phyloP scores from a whole-genome alignment of 1,140 invertebrate genomes.

The Aradophagus sp. region DNA sequence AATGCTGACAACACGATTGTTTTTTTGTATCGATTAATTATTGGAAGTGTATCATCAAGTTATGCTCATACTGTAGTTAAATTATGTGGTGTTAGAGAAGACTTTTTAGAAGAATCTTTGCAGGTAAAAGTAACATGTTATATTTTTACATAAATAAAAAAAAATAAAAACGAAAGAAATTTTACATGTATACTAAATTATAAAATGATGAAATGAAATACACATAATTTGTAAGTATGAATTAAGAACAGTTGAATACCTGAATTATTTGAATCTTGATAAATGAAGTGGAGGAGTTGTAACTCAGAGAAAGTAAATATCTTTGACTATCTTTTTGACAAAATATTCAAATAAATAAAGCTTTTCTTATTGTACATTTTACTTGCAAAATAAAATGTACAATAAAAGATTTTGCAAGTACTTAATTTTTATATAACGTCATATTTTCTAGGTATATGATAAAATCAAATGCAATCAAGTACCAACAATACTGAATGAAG shows the following conservation, averaged over 20 bases:
- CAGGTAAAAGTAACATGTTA: constrained; percentile 30
- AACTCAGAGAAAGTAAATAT: too few species aligned
- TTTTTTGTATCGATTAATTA: constrained; percentile 39
- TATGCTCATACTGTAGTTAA: constrained; percentile 50
- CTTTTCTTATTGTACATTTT: neutral
- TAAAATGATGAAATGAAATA: too few species aligned
- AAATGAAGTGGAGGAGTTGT: too few species aligned
- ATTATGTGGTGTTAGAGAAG: constrained; percentile 23
- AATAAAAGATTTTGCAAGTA: neutral
- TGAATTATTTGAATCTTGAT: too few species aligned
- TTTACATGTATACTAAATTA: too few species aligned
- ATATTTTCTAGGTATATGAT: constrained; percentile 16
- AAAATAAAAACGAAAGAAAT: too few species aligned
- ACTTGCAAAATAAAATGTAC: neutral
- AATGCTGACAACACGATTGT: constrained; percentile 30
- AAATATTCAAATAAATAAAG: too few species aligned
- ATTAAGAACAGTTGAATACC: too few species aligned
- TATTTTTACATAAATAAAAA: too few species aligned
- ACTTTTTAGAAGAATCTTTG: constrained; percentile 30
- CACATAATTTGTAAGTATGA: too few species aligned
- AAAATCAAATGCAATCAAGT: constrained; percentile 19
- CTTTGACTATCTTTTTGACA: too few species aligned
- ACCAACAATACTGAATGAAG: constrained; percentile 1
- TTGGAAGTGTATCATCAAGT: constrained; percentile 38
- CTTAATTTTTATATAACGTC: neutral